These are phyloP conservation scores for Daphoenositta chrysoptera DNA, from an alignment of 2,113 vertebrate species.

Conservation along the genomic window DNA sequence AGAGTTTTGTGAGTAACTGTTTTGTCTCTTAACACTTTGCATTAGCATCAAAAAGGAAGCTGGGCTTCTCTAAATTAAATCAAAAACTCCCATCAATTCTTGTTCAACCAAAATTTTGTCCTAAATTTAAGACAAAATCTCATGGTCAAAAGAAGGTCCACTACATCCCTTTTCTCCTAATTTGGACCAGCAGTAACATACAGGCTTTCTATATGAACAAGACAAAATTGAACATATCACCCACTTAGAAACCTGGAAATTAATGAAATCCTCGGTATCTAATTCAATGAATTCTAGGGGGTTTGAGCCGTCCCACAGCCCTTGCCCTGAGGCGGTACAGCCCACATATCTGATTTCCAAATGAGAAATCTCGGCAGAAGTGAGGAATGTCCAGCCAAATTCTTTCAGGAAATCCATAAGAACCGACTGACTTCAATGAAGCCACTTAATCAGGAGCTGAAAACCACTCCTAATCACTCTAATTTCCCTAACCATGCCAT, in stretches of 20 bases:
- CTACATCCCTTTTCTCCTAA: background rate
- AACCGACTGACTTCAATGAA: background rate
- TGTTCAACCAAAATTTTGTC: background rate
- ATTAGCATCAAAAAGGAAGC: background rate
- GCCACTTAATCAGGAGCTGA: background rate
- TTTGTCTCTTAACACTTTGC: background rate
- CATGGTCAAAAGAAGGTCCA: background rate
- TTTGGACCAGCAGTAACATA: background rate
- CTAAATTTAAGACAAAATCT: background rate
- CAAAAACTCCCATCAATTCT: background rate
- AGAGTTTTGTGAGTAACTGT: background rate
- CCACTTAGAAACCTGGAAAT: background rate
- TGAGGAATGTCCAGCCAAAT: background rate
- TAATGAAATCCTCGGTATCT: background rate
- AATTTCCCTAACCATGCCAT: background rate
- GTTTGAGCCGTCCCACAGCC: background rate
- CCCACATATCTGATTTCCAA: background rate
- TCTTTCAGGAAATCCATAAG: background rate
- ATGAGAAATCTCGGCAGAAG: background rate
- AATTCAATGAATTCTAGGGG: background rate
- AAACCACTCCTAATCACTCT: background rate
- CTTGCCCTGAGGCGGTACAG: background rate
- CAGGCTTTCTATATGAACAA: background rate
- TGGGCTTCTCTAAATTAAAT: background rate
- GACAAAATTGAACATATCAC: background rate